Conservation (phyloP, 2,888 invertebrate genomes). For the Meloe dianella region DNA sequence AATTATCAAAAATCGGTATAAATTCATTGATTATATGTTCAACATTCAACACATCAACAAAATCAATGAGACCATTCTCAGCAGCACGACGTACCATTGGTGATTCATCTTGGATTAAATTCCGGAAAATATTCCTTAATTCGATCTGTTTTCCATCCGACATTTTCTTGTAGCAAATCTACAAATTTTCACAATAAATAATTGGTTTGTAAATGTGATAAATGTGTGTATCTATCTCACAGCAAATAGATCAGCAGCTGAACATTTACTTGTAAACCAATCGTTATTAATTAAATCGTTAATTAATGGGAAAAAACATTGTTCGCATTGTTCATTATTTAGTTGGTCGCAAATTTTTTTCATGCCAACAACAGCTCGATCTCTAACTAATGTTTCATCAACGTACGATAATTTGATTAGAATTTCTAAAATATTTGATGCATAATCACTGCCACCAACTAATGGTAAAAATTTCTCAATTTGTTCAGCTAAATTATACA, state of each 20-base stretch:
- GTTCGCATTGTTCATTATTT: slow-evolving; percentile 43
- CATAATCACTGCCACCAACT: slow-evolving; percentile 51
- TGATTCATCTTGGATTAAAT: slow-evolving; percentile 51
- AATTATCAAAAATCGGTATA: slow-evolving; percentile 50
- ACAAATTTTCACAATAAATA: slow-evolving; percentile 20
- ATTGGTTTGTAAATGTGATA: no score
- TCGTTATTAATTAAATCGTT: slow-evolving; percentile 44
- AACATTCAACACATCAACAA: slow-evolving; percentile 46
- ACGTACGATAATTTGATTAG: slow-evolving; percentile 48
- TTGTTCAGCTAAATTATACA: slow-evolving; percentile 49
- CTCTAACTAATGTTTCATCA: slow-evolving; percentile 52
- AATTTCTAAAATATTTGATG: slow-evolving; percentile 46
- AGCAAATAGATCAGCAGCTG: slow-evolving; percentile 44
- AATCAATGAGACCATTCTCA: slow-evolving; percentile 44
- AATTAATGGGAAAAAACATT: slow-evolving; percentile 46
- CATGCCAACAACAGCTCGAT: slow-evolving; percentile 48
- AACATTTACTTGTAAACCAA: slow-evolving; percentile 51
- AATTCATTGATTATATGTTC: slow-evolving; percentile 50
- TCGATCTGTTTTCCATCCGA: slow-evolving; percentile 45
- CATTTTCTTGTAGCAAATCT: slow-evolving; percentile 51
- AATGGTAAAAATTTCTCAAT: slow-evolving; percentile 49
- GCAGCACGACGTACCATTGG: slow-evolving; percentile 50
- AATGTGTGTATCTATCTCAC: slow-evolving; percentile 41
- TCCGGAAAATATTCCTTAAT: slow-evolving; percentile 47
- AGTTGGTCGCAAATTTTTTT: slow-evolving; percentile 43